Evolutionary conservation across 2,888 invertebrate genomes (phyloP).

Genomic region (Macrosoma leucophasiata): DNA sequence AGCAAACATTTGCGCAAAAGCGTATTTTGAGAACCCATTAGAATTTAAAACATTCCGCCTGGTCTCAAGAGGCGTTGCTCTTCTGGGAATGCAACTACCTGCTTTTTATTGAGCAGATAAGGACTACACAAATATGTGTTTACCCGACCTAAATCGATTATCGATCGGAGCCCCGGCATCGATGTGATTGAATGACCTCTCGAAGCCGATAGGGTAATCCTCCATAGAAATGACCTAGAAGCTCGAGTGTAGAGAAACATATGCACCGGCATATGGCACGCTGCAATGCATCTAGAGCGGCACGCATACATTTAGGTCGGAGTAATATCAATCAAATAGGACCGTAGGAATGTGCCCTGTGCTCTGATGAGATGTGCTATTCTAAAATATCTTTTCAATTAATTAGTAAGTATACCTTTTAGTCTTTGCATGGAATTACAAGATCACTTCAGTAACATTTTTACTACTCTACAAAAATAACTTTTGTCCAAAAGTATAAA

Average conservation of each 20-base stretch:
- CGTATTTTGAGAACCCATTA: slow-evolving; percentile 37
- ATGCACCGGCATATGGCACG: slow-evolving; percentile 42
- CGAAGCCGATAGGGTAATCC: slow-evolving; percentile 44
- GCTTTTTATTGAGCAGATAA: slow-evolving; percentile 61
- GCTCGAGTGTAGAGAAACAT: slow-evolving; percentile 41
- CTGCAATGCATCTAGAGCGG: slow-evolving; percentile 13
- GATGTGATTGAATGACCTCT: slow-evolving; percentile 41
- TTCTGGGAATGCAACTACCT: slow-evolving; percentile 69
- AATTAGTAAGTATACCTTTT: no score
- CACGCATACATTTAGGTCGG: no score
- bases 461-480: no score
- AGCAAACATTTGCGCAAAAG: slow-evolving; percentile 40
- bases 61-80: slow-evolving; percentile 46
- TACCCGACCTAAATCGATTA: slow-evolving; percentile 51
- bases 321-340: no score
- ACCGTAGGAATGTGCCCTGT: no score
- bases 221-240: slow-evolving; percentile 48
- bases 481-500: no score
- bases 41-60: slow-evolving; percentile 34
- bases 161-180: slow-evolving; percentile 39
- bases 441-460: no score
- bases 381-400: no score
- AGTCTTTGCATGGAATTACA: no score
- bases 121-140: slow-evolving; percentile 50
- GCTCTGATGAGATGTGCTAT: no score